Base-by-base conservation (phyloP, 1,140 invertebrate species). In the Plodia interpunctella region DNA sequence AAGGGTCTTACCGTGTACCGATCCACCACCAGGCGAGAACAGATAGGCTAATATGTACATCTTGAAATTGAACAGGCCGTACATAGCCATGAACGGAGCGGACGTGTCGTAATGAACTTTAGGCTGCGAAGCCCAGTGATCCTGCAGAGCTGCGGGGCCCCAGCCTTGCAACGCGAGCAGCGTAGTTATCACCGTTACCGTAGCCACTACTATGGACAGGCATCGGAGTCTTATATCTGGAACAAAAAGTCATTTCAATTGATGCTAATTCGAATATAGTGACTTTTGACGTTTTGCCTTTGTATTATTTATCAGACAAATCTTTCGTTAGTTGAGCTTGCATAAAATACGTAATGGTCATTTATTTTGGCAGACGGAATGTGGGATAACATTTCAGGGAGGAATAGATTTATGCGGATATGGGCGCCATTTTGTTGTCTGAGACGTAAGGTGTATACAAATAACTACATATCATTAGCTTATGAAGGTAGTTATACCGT, bases 11-110 rank as follows among this genome's bases (percentile, higher is more conserved):
- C 96, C 96, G 87, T 97, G 96, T 38, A 94, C 90, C 69, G 95
- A 94, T 72, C 94, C 94, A 57, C 92, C 92, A 10, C 94, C 94
- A 0, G 97, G 97, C 0, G 97, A 96, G 83, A 98, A 99, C 5
- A 98, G 96, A 87, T 97, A 98, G 1, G 97, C 96, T 94, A 98
- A 96, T 0, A 95, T 95, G 81, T 96, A 98, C 44, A 98, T 83
- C 82, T 98, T 98, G 83, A 98, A 97, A 90, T 99, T 99, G 1
- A 98, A 91, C 21, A 98, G 91, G n/a, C 97, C 96, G 85, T 98
- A 99, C 68, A 98, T 95, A 4, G 96, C 94, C 94, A 98, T 97
- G 89, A 98, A 98, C 74, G 98, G 96, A 2, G 95, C 96, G 0
- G 97, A 98, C 62, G 95, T 98, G 60, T 94, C 93, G 81, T 98